These are phyloP conservation scores for Vanessa tameamea DNA, from an alignment of 1,140 invertebrate genomes.

Conservation along the genomic window DNA sequence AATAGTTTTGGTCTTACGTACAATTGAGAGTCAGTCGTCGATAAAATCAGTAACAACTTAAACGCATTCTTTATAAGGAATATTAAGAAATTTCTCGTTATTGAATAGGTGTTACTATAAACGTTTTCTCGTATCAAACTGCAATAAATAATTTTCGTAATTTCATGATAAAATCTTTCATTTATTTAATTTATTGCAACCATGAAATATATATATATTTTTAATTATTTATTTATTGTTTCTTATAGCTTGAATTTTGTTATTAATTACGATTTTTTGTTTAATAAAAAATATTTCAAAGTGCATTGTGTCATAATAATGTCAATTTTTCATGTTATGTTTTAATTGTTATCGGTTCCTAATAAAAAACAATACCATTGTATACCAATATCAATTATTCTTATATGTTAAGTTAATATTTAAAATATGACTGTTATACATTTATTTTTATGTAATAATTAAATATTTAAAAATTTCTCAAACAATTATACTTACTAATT, in stretches of 20 bases:
- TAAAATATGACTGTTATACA: background rate
- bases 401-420: too few species aligned
- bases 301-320: too few species aligned
- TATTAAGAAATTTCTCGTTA: constrained; percentile 21
- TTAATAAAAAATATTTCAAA: too few species aligned
- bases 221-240: constrained; percentile 3
- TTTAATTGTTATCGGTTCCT: too few species aligned
- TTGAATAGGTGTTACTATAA: constrained; percentile 35
- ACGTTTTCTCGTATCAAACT: constrained; percentile 28
- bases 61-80: constrained; percentile 15
- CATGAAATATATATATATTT: constrained; percentile 28
- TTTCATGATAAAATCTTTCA: constrained; percentile 32
- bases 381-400: too few species aligned
- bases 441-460: background rate
- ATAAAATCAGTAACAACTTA: constrained; percentile 31
- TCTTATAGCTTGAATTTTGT: background rate
- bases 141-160: constrained; percentile 35
- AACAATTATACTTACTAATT: background rate
- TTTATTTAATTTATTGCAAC: constrained; percentile 30
- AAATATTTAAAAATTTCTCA: background rate
- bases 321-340: too few species aligned
- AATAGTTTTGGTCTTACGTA: background rate
- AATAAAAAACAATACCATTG: too few species aligned
- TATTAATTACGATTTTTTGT: too few species aligned
- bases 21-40: constrained; percentile 1